A percentile compares a stretch with the other conserved stretches of the same genome.
Evolutionary conservation across 2,888 invertebrate species (phyloP).

Genomic region (Mythimna loreyi): DNA sequence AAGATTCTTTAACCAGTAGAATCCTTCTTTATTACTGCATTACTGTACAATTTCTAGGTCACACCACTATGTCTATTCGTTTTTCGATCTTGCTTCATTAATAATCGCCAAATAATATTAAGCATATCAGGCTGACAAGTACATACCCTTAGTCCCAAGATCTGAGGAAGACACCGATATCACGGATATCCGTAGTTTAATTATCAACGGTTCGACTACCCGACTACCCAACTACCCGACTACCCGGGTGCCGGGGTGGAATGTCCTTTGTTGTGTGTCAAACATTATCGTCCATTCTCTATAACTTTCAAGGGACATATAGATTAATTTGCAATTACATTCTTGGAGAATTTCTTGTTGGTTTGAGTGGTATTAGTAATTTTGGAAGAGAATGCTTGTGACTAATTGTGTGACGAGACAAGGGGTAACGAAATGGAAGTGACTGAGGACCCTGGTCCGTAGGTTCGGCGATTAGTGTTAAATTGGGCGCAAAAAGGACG

Average conservation of each 20-base stretch:
- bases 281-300: constrained; percentile 44
- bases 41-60: neutral
- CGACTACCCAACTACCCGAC: constrained; percentile 35
- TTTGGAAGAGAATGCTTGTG: constrained; percentile 44
- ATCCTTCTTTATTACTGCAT: too few relatives aligned
- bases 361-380: constrained; percentile 49
- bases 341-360: constrained; percentile 60
- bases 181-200: constrained; percentile 63
- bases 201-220: constrained; percentile 62
- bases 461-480: constrained; percentile 31
- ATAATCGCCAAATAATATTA: constrained; percentile 28
- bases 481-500: constrained; percentile 50
- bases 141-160: constrained; percentile 34
- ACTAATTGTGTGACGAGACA: constrained; percentile 54
- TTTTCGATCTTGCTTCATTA: neutral
- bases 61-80: neutral
- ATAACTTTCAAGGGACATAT: constrained; percentile 42
- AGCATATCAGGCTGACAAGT: constrained; percentile 23
- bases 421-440: constrained; percentile 50
- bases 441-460: constrained; percentile 27
- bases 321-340: constrained; percentile 68
- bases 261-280: constrained; percentile 62
- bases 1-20: too few relatives aligned
- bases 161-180: constrained; percentile 55
- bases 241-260: constrained; percentile 37